These are phyloP conservation scores for Taenaris catops DNA, from an alignment of 2,888 invertebrate species.

Conservation along the genomic window DNA sequence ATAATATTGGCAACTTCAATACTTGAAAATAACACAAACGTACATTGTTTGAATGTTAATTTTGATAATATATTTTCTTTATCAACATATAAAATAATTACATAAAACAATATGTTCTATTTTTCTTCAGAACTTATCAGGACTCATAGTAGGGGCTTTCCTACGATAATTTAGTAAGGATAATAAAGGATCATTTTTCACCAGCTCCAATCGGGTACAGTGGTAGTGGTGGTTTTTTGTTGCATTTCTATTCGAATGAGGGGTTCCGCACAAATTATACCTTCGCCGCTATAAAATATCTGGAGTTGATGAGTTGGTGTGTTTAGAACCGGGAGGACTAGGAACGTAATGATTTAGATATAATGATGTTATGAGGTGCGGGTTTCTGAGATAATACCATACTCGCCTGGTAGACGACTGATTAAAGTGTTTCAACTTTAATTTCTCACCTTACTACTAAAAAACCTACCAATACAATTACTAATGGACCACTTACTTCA, in stretches of 20 bases:
- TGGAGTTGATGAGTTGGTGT: conserved; percentile 26
- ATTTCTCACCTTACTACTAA: too few relatives aligned
- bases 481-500: too few relatives aligned
- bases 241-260: conserved; percentile 40
- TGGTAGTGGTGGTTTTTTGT: conserved; percentile 46
- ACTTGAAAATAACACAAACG: too few relatives aligned
- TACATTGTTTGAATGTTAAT: too few relatives aligned
- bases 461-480: too few relatives aligned
- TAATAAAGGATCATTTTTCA: conserved; percentile 71
- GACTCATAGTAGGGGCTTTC: conserved; percentile 28
- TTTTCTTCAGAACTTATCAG: conserved; percentile 2
- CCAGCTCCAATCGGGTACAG: conserved; percentile 64
- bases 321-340: conserved; percentile 12
- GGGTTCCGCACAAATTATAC: conserved; percentile 53
- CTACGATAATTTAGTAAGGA: conserved; percentile 54
- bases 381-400: conserved; percentile 5
- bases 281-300: conserved; percentile 18
- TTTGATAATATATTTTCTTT: too few relatives aligned
- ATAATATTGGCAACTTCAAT: too few relatives aligned
- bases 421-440: too few relatives aligned
- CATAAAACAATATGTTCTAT: neutral
- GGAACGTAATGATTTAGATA: conserved; percentile 13
- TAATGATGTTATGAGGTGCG: conserved; percentile 6
- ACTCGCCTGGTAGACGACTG: too few relatives aligned
- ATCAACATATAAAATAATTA: too few relatives aligned